phyloP scores from a whole-genome alignment of 2,888 invertebrate species.

The Helleia helle region DNA sequence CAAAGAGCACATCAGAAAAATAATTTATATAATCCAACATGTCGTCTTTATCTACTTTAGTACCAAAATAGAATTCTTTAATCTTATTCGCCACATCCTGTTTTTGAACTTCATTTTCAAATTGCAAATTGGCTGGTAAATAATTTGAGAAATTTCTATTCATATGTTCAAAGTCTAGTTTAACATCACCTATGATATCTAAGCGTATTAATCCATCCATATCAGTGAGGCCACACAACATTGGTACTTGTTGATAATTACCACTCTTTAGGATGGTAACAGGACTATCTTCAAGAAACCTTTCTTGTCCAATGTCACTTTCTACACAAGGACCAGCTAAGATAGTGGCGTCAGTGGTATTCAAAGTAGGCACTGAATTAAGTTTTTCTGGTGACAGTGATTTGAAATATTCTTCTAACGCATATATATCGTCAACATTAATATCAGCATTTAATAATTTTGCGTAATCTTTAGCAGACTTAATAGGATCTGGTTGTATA shows the following conservation, averaged over 20 bases:
- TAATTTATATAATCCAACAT: conserved; percentile 32
- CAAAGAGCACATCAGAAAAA: conserved; percentile 42
- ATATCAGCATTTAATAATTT: conserved; percentile 26
- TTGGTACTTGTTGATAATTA: conserved; percentile 31
- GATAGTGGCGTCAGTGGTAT: conserved; percentile 22
- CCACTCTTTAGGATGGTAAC: conserved; percentile 31
- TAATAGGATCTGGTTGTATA: conserved; percentile 35
- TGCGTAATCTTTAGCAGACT: conserved; percentile 36
- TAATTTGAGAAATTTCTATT: conserved; percentile 38
- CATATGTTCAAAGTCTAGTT: conserved; percentile 31
- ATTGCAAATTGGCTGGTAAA: conserved; percentile 35
- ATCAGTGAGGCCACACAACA: conserved; percentile 35
- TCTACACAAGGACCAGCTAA: conserved; percentile 32
- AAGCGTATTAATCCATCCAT: conserved; percentile 32
- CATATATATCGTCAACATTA: conserved; percentile 29
- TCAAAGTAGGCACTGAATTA: conserved; percentile 16
- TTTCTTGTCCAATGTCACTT: conserved; percentile 26
- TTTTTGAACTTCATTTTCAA: conserved; percentile 30
- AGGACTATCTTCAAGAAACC: conserved; percentile 34
- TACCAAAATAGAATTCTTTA: conserved; percentile 25
- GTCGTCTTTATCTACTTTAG: conserved; percentile 24
- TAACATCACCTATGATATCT: neutral
- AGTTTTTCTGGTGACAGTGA: conserved; percentile 28
- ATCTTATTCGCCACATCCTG: conserved; percentile 25
- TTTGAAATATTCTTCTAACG: conserved; percentile 40